phyloP scores from a whole-genome alignment of 2,888 invertebrate species.

The Himalopsyche japonica region DNA sequence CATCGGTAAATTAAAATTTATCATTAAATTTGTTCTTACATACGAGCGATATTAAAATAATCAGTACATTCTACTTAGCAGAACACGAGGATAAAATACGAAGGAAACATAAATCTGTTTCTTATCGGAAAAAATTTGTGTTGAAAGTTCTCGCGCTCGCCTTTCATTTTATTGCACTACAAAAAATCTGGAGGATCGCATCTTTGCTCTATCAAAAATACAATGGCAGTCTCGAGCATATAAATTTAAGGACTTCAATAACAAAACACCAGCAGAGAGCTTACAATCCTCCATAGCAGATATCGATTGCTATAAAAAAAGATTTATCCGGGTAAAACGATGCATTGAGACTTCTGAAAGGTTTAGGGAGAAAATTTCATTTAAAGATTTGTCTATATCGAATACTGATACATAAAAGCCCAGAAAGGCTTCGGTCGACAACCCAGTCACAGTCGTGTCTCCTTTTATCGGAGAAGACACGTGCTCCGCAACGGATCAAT shows the following conservation, averaged over 20 bases:
- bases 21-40: not conserved
- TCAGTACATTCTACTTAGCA: slow-evolving; percentile 7
- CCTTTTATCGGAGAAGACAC: not conserved
- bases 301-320: too few relatives aligned
- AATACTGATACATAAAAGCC: not conserved
- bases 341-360: not conserved
- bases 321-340: not conserved
- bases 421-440: not conserved
- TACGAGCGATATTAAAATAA: not conserved
- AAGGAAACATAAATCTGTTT: not conserved
- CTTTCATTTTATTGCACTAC: not conserved
- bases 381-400: not conserved
- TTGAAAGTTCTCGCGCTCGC: not conserved
- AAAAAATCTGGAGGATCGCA: not conserved
- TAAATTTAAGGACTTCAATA: not conserved
- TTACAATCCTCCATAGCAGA: too few relatives aligned
- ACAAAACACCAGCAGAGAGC: not conserved
- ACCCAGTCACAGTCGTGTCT: not conserved
- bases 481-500: not conserved
- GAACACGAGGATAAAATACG: slow-evolving; percentile 6
- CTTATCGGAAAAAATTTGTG: not conserved
- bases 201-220: not conserved
- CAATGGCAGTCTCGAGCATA: not conserved
- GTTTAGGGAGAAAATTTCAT: not conserved
- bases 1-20: not conserved